Evolutionary conservation across 2,888 invertebrate genomes (phyloP).

Genomic region (Drosophila anomalipes): DNA sequence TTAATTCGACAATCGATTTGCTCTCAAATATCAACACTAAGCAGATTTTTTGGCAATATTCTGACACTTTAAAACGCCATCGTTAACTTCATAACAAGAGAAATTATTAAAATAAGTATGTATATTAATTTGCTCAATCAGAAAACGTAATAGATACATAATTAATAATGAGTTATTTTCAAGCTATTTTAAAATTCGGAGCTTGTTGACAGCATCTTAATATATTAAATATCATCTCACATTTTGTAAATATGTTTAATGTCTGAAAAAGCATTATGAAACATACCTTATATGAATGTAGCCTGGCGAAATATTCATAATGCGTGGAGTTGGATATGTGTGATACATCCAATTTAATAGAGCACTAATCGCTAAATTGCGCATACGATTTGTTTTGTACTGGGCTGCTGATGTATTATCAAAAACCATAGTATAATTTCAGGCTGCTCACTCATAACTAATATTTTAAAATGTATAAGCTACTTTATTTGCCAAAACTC

Average conservation of each 20-base stretch:
- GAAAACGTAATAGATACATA: not conserved
- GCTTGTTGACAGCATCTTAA: not conserved
- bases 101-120: not conserved
- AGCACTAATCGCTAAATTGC: slow-evolving; percentile 8
- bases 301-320: not conserved
- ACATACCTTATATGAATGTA: not conserved
- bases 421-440: slow-evolving; percentile 44
- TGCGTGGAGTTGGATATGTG: not conserved
- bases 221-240: not conserved
- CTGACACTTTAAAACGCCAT: slow-evolving; percentile 1
- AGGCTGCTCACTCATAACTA: slow-evolving; percentile 35
- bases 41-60: slow-evolving; percentile 37
- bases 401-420: not conserved
- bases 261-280: not conserved
- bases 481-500: not conserved
- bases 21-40: slow-evolving; percentile 50
- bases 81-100: not conserved
- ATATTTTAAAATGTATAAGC: not conserved
- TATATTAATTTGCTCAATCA: not conserved
- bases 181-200: too few relatives aligned
- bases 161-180: not conserved
- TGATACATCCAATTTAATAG: not conserved
- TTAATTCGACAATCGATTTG: slow-evolving; percentile 67
- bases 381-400: slow-evolving; percentile 10
- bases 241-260: not conserved